These are phyloP conservation scores for Himalopsyche kuldschensis DNA, from an alignment of 2,888 invertebrate species.

Conservation along the genomic window DNA sequence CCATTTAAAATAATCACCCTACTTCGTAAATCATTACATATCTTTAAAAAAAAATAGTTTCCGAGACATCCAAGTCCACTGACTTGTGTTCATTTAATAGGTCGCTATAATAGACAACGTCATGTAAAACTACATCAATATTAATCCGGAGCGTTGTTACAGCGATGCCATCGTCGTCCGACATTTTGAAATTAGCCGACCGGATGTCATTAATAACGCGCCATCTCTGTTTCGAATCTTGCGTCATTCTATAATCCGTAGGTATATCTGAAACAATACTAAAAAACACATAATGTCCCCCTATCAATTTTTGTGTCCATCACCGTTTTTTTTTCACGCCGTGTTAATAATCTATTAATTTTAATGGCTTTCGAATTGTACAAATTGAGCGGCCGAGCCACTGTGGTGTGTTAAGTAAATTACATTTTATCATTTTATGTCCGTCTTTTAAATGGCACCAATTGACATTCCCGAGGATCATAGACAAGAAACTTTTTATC, in stretches of 20 bases:
- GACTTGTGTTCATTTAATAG: too few species aligned
- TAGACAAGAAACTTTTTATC: too few species aligned
- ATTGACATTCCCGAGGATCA: neutral
- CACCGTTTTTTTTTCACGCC: neutral
- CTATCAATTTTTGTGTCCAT: neutral
- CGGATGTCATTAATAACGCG: neutral
- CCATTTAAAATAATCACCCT: too few species aligned
- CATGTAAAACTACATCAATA: too few species aligned
- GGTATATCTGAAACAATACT: neutral
- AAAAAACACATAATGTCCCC: neutral
- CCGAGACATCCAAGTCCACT: too few species aligned
- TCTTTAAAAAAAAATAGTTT: too few species aligned
- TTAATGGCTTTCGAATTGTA: constrained; percentile 2
- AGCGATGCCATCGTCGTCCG: neutral
- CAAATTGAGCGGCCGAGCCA: neutral
- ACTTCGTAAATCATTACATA: too few species aligned
- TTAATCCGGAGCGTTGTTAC: neutral
- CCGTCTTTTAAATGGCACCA: neutral
- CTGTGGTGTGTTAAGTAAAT: neutral
- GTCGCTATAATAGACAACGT: too few species aligned
- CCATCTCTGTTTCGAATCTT: neutral
- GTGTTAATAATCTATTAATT: constrained; percentile 2
- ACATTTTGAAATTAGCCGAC: neutral
- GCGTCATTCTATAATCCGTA: neutral
- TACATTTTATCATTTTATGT: neutral